Percentiles rank a stretch among this genome's conserved stretches.
phyloP scores from a whole-genome alignment of 2,797 vertebrate species.

The Phrynocephalus forsythii region DNA sequence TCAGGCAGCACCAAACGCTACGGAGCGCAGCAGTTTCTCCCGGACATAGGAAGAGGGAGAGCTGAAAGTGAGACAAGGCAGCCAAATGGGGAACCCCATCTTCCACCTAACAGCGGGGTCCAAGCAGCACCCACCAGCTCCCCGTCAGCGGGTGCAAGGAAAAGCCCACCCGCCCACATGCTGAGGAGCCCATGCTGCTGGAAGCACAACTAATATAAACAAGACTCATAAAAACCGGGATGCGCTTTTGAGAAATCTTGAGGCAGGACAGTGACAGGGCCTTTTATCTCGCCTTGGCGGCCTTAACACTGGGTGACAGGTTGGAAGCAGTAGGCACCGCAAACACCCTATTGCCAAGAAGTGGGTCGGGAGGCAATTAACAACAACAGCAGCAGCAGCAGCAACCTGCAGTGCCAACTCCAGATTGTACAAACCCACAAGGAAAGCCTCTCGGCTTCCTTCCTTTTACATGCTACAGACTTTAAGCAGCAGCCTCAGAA shows the following conservation, averaged over 20 bases:
- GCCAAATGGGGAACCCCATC: background rate
- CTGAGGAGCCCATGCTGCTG: fast-evolving
- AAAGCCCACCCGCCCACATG: background rate
- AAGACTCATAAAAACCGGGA: background rate
- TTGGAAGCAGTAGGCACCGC: slow-evolving; percentile 28
- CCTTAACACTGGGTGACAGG: slow-evolving; percentile 30
- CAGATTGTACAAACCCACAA: background rate
- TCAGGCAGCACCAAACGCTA: slow-evolving; percentile 13
- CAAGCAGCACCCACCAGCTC: background rate
- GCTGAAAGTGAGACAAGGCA: background rate
- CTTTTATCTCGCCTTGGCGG: slow-evolving; percentile 53
- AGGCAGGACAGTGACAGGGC: background rate
- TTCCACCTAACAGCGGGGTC: background rate
- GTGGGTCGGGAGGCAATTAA: background rate
- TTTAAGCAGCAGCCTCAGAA: background rate
- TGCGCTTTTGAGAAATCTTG: slow-evolving; percentile 36
- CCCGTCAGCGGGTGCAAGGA: slow-evolving; percentile 17
- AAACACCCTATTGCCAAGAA: background rate
- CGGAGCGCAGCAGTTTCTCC: fast-evolving
- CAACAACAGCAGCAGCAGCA: too few species aligned
- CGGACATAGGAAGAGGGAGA: too few species aligned
- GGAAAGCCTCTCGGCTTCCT: too few species aligned
- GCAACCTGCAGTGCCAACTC: background rate
- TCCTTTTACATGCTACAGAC: too few species aligned
- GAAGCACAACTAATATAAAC: background rate